Evolutionary conservation across 2,797 vertebrate species (phyloP), one percentile per base, ranked within the genome.

Genomic region (Loris lydekkerianus): DNA sequence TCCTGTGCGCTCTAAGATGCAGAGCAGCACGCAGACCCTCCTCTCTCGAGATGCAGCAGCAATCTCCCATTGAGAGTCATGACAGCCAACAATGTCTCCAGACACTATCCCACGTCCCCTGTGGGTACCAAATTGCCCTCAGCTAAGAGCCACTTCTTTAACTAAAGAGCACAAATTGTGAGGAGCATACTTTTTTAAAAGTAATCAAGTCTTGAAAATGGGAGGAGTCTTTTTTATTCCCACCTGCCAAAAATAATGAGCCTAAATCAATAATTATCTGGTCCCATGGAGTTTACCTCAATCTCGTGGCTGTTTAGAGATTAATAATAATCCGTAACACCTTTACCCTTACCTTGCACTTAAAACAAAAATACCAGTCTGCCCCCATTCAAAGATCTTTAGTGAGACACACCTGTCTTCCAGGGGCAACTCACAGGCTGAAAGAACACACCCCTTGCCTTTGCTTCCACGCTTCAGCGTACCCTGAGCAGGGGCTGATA

Each of bases 101-200:
- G 63, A 78, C 4, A 0, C 2, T 10, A 10, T 25, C 46, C 75
- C 17, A 0, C 2, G 8, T 18, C 7, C 60, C 31, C 0, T 0
- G 4, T 21, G 18, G 7, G n/a, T 31, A 15, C 73, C 73, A 46
- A 58, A 61, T 1, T 2, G 2, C 4, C 3, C 67, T 63, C n/a
- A 0, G 31, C n/a, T 8, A 25, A 85, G 37, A 82, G n/a, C 0
- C 29, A 23, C 73, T 2, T 6, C 80, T 37, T 40, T 46, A 34
- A 78, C 15, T 6, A 6, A 82, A 65, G 31, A 60, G 53, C 2
- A 13, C 34, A 46, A 23, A 25, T 53, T 82, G 10, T 60, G 31
- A 31, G n/a, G 23, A 23, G 34, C 49, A 9, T 5, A n/a, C 13
- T 17, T 29, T 31, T 69, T 43, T 31, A 27, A 40, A 95, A 95